Evolutionary conservation across 2,113 vertebrate species (phyloP), one percentile per base, ranked within the genome.

Genomic region (Macquaria ambigua): DNA sequence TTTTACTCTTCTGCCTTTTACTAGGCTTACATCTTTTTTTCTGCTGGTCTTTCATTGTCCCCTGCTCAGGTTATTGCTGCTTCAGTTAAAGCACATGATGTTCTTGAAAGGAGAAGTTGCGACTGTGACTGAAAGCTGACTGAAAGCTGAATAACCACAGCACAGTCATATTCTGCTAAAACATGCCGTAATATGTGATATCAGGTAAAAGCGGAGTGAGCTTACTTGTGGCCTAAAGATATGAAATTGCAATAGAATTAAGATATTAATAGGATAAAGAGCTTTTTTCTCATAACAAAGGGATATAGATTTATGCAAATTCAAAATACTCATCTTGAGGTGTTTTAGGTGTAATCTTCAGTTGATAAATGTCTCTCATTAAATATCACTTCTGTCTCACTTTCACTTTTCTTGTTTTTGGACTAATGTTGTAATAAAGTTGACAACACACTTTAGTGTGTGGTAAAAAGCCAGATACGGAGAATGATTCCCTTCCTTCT

Each of bases 271-370:
- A 39, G 68, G 18, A 62, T 50, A 15, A 28, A 28, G 56, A 77
- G 25, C 9, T 15, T 25, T 50, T 28, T 10, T 3, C n/a, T 74
- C 50, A 48, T 67, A 58, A 64, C 39, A 84, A 56, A 59, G 53
- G 39, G 23, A 58, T 52, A 59, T 41, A 37, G 58, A 73, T 73
- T 67, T 12, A 48, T 70, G 46, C 81, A 63, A 76, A 71, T 83
- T 77, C 58, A 50, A 48, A 48, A 77, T 58, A 10, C 28, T 72
- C 59, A 48, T 64, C 11, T 48, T 48, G 8, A 72, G 67, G 52
- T 39, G 23, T 58, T 83, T 25, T 7, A 64, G 20, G 23, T 58
- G 28, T 41, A 59, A 83, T 83, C 16, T 64, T 64, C 41, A 72
- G 5, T 68, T 69, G 39, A 59, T 75, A 39, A 37, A 75, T 75